Percentiles rank a stretch among this genome's conserved stretches.
phyloP scores from a whole-genome alignment of 2,797 vertebrate species.

The Mus minutoides region DNA sequence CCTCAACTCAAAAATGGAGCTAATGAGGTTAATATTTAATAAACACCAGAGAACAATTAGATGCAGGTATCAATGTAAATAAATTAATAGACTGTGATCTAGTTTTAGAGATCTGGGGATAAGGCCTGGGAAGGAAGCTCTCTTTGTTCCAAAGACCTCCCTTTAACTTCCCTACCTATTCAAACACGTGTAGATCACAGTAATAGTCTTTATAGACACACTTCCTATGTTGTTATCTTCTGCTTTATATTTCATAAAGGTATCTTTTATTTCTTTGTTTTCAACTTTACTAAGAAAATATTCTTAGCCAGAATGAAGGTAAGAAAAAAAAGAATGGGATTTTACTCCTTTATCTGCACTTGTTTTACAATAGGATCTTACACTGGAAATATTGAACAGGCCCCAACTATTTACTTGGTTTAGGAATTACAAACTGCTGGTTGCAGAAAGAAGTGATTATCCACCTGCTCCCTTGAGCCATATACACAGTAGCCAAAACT shows the following conservation, averaged over 20 bases:
- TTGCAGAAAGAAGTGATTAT: background rate
- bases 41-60: background rate
- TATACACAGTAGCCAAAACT: background rate
- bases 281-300: background rate
- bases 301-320: background rate
- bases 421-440: background rate
- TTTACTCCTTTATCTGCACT: background rate
- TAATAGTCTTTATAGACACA: background rate
- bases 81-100: too few relatives aligned
- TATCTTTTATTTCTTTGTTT: background rate
- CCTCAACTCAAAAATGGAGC: background rate
- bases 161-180: accelerated
- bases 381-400: background rate
- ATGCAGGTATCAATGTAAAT: background rate
- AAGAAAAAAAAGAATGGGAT: too few relatives aligned
- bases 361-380: background rate
- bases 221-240: background rate
- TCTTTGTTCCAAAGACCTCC: background rate
- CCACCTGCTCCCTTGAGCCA: background rate
- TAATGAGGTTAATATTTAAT: background rate
- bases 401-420: background rate
- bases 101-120: background rate
- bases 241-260: background rate
- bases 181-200: background rate
- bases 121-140: background rate